Evolutionary conservation across 1,140 invertebrate genomes (phyloP), one percentile per base, ranked within the genome.

Genomic region (Lysiphlebus fabarum): DNA sequence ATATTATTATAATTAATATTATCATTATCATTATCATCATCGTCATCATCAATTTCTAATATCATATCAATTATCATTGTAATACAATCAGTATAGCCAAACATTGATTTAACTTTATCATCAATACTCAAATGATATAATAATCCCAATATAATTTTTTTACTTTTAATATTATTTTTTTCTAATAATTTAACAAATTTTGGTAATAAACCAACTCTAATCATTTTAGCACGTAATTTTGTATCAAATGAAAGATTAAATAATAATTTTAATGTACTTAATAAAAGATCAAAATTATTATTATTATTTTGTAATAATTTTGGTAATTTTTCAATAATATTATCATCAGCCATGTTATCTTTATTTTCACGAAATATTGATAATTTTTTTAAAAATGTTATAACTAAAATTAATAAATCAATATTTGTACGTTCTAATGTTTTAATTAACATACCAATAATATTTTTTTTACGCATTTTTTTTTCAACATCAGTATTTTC

Each of bases 161-260:
- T 88, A 76, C 93, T 90, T 70, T 91, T 89, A 68, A 92, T 87
- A 72, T 95, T 91, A 74, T 91, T 87, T 67, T 73, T 71, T 17
- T 65, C 50, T 53, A 98, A 86, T 49, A 96, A 85, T 70, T 88
- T 87, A 36, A 97, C 90, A 59, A 98, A 82, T 81, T 95, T 95
- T 41, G 92, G 90, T 53, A 99, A 77, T 44, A 98, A 80, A 54
- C 93, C 95, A 70, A 89, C 82, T 75, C 90, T 89, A 61, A 99
- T 87, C 87, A 99, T 98, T 79, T 89, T 90, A 56, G 86, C 87
- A 57, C 95, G 82, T 55, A 95, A 76, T 68, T 90, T 89, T 9
- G 87, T 82, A 77, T 99, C 95, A 81, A 99, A 99, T n/a, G 94
- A 96, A 42, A 99, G 85, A 85, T 99, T 99, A 67, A 96, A 93